Evolutionary conservation across 2,888 invertebrate species (phyloP).

Genomic region (Bellardia bayeri): DNA sequence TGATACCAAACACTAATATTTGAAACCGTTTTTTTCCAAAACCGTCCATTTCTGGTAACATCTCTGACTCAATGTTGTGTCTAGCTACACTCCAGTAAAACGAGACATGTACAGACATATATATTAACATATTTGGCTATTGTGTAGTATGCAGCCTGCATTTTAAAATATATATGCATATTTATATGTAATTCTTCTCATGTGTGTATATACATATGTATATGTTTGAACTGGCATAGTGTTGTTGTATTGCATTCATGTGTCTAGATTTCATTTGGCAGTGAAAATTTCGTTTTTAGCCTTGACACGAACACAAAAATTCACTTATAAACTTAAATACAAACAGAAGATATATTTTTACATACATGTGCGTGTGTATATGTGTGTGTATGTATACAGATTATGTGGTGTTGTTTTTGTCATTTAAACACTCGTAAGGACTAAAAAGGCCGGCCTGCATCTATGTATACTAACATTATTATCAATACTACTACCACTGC

Average conservation of each 20-base stretch:
- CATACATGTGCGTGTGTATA: not conserved
- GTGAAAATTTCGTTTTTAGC: slow-evolving; percentile 73
- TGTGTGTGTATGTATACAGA: not conserved
- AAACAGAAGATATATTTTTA: not conserved
- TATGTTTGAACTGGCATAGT: slow-evolving; percentile 5
- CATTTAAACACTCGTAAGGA: slow-evolving; percentile 26
- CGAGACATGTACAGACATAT: slow-evolving; percentile 19
- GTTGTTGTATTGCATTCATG: slow-evolving; percentile 58
- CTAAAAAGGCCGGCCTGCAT: slow-evolving; percentile 52
- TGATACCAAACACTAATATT: not conserved
- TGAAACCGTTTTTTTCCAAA: not conserved
- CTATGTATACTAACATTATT: not conserved
- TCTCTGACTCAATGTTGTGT: slow-evolving; percentile 53
- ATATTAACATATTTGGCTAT: slow-evolving; percentile 21
- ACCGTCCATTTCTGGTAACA: not conserved
- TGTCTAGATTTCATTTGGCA: slow-evolving; percentile 71
- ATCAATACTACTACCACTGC: slow-evolving; percentile 3
- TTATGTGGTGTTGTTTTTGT: slow-evolving; percentile 5
- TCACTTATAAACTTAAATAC: slow-evolving; percentile 3
- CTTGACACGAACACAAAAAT: slow-evolving; percentile 67
- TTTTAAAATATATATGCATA: not conserved
- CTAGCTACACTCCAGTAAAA: slow-evolving; percentile 43
- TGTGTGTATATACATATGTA: not conserved
- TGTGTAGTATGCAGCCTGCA: slow-evolving; percentile 23
- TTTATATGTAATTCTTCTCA: not conserved